phyloP scores from a whole-genome alignment of 2,888 invertebrate genomes.

The Rotaria sp. region DNA sequence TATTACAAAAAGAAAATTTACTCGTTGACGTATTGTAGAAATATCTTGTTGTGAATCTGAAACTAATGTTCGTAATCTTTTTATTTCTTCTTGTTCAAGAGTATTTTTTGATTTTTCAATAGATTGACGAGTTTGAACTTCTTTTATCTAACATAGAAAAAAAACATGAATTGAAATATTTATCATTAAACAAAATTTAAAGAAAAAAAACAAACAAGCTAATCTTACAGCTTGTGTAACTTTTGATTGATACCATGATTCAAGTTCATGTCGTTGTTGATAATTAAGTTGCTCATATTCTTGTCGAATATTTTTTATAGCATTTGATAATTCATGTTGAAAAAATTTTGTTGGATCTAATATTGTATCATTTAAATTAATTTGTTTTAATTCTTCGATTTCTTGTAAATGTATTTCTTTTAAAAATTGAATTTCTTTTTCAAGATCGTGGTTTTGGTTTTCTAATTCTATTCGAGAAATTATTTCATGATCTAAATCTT shows the following conservation, averaged over 20 bases:
- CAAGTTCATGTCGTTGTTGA: constrained; percentile 56
- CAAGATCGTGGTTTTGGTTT: constrained; percentile 57
- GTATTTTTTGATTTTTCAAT: constrained; percentile 25
- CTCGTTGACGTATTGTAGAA: neutral
- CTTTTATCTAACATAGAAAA: constrained; percentile 26
- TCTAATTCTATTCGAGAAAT: constrained; percentile 57
- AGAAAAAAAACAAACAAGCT: neutral
- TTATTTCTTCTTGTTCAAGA: constrained; percentile 32
- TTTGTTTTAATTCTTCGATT: constrained; percentile 25
- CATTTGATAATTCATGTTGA: constrained; percentile 58
- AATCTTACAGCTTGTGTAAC: neutral
- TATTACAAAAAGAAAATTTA: neutral
- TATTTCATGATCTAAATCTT: constrained; percentile 57
- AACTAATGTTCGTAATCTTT: constrained; percentile 27
- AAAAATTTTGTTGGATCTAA: constrained; percentile 59
- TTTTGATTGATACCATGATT: constrained; percentile 57
- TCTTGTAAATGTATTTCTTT: constrained; percentile 57
- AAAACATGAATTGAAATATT: no score
- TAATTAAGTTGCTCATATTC: constrained; percentile 58
- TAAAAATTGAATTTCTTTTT: constrained; percentile 58
- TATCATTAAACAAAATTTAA: neutral
- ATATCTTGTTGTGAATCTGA: constrained; percentile 37
- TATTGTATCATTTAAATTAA: constrained; percentile 48
- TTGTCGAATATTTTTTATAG: constrained; percentile 58
- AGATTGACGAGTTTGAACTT: constrained; percentile 9